Percentiles rank a stretch among this genome's conserved stretches.
Conservation (phyloP, 2,797 vertebrate genomes). For the Neosilurus mollespiculum region DNA sequence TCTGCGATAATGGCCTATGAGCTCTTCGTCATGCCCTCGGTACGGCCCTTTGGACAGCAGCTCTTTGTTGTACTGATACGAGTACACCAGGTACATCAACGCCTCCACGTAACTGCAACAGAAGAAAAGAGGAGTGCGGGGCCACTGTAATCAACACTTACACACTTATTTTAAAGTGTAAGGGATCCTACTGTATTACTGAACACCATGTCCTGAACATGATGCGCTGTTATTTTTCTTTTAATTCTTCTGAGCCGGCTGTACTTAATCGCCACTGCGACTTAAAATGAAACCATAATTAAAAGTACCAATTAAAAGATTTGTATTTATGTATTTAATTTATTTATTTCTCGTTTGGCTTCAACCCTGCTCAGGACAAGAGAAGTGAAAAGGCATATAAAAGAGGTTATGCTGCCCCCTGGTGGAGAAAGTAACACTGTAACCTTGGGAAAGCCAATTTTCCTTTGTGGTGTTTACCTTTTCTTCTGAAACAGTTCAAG, state of each 20-base stretch:
- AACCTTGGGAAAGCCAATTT: not conserved
- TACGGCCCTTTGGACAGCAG: constrained; percentile 88
- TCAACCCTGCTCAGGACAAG: not conserved
- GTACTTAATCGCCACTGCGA: not conserved
- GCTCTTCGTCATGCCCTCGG: constrained; percentile 87
- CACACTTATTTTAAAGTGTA: not conserved
- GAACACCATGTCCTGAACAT: not conserved
- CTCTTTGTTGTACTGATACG: constrained; percentile 96
- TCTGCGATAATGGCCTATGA: constrained; percentile 89
- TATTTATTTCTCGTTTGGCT: constrained; percentile 9
- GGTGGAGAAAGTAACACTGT: not conserved
- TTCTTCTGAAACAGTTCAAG: constrained; percentile 93
- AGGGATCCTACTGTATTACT: not conserved
- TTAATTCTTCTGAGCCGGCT: not conserved
- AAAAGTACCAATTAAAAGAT: constrained; percentile 27
- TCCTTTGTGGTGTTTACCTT: constrained; percentile 73
- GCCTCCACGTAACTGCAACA: constrained; percentile 88
- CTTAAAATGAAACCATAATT: constrained; percentile 11
- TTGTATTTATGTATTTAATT: not conserved
- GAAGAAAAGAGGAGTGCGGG: constrained; percentile 38
- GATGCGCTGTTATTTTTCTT: not conserved
- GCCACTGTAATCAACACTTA: not conserved
- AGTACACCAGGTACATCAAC: constrained; percentile 92
- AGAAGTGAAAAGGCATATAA: not conserved
- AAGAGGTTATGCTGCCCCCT: constrained; percentile 24